phyloP scores from a whole-genome alignment of 2,113 vertebrate genomes.

The Rhadina sibilatrix region DNA sequence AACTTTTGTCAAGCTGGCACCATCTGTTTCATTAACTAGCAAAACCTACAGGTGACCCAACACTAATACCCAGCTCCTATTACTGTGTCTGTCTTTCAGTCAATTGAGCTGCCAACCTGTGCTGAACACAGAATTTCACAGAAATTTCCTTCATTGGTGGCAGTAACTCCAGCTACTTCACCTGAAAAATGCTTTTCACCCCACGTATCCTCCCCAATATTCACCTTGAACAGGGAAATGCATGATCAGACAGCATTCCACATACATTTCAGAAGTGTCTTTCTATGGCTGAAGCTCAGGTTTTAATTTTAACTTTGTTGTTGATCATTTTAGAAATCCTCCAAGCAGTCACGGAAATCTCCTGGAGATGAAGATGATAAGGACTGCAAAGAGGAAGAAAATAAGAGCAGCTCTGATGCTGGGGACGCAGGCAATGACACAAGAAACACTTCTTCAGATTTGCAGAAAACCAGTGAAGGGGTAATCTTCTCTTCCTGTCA shows the following conservation, averaged over 20 bases:
- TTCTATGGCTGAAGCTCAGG: neutral
- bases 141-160: neutral
- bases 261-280: neutral
- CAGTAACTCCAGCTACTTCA: neutral
- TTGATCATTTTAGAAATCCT: constrained; percentile 82
- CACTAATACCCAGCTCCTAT: neutral
- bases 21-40: constrained; percentile 43
- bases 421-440: constrained; percentile 89
- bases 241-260: neutral
- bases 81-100: constrained; percentile 15
- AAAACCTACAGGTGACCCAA: constrained; percentile 39
- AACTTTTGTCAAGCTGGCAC: constrained; percentile 58
- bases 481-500: constrained; percentile 63
- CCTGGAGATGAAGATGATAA: constrained; percentile 90
- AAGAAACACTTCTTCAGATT: constrained; percentile 85
- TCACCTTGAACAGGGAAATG: neutral
- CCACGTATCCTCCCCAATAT: neutral
- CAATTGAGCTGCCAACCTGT: neutral
- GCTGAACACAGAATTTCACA: neutral
- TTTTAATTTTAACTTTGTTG: constrained; percentile 31
- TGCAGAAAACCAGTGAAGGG: constrained; percentile 90
- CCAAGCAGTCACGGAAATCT: constrained; percentile 91
- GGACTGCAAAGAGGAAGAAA: constrained; percentile 92
- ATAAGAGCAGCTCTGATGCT: constrained; percentile 90
- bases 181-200: neutral